Evolutionary conservation across 1,140 invertebrate species (phyloP).

Genomic region (Chymomyza costata): DNA sequence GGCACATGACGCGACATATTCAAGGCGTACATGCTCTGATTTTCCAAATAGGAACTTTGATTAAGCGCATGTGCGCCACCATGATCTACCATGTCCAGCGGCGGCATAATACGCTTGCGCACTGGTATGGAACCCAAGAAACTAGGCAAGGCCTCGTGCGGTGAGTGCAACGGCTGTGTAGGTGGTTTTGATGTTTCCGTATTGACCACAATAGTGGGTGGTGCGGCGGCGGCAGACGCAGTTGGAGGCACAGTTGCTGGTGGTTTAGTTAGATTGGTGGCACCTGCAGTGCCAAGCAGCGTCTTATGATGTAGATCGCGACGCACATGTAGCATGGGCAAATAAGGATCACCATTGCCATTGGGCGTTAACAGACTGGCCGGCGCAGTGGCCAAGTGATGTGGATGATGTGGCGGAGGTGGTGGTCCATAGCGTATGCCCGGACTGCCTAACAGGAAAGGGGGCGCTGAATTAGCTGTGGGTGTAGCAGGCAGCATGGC

Average conservation of each 20-base stretch:
- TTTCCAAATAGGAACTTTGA: conserved; percentile 43
- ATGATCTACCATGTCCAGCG: conserved; percentile 31
- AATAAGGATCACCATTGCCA: conserved; percentile 67
- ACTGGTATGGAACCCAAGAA: conserved; percentile 79
- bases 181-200: conserved; percentile 53
- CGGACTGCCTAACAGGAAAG: conserved; percentile 8
- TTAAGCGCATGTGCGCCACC: conserved; percentile 38
- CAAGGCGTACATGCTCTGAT: conserved; percentile 46
- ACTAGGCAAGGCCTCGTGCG: conserved; percentile 76
- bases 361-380: conserved; percentile 37
- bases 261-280: not conserved
- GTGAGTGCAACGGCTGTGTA: conserved; percentile 61
- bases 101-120: conserved; percentile 76
- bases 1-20: conserved; percentile 63
- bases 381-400: conserved; percentile 58
- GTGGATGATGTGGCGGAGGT: conserved; percentile 18
- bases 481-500: not conserved
- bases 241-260: conserved; percentile 11
- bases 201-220: conserved; percentile 64
- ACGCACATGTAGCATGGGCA: conserved; percentile 83
- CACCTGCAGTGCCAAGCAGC: conserved; percentile 48
- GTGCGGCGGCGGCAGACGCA: conserved; percentile 21
- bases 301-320: conserved; percentile 81
- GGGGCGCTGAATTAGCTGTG: not conserved
- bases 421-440: conserved; percentile 29